Evolutionary conservation across 1,140 invertebrate species (phyloP).

Genomic region (Andricus grossulariae): DNA sequence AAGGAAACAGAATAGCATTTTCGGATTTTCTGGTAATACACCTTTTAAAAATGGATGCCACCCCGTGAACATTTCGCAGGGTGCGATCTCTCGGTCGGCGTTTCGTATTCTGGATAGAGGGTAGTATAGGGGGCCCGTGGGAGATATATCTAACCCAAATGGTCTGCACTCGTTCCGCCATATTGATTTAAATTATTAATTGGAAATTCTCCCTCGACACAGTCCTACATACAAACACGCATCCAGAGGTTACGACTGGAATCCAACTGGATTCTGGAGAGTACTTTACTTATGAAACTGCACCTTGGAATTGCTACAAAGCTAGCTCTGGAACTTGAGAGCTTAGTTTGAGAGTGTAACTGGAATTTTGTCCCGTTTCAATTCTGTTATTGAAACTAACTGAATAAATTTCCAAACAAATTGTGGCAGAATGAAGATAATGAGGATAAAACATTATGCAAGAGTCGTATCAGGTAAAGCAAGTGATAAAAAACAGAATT

Average conservation of each 20-base stretch:
- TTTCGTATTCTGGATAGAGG: constrained; percentile 57
- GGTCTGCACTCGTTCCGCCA: constrained; percentile 62
- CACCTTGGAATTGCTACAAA: background rate
- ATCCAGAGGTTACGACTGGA: constrained; percentile 4
- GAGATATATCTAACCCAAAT: constrained; percentile 66
- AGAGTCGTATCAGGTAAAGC: no score
- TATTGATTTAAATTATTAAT: constrained; percentile 75
- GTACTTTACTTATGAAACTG: constrained; percentile 33
- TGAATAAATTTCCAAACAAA: background rate
- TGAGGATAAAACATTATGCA: background rate
- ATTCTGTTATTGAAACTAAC: background rate
- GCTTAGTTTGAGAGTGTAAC: constrained; percentile 6
- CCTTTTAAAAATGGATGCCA: constrained; percentile 17
- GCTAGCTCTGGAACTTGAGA: background rate
- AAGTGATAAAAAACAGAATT: no score
- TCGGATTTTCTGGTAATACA: constrained; percentile 37
- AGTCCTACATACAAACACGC: constrained; percentile 39
- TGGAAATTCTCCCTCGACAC: constrained; percentile 59
- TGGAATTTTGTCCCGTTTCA: constrained; percentile 1
- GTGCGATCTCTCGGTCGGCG: background rate
- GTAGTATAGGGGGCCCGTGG: constrained; percentile 59
- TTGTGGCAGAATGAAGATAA: background rate
- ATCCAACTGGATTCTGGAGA: constrained; percentile 36
- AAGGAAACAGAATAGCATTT: background rate
- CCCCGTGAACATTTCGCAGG: background rate